These are phyloP conservation scores for Periophthalmus modestus DNA, from an alignment of 2,113 vertebrate genomes.

Conservation along the genomic window DNA sequence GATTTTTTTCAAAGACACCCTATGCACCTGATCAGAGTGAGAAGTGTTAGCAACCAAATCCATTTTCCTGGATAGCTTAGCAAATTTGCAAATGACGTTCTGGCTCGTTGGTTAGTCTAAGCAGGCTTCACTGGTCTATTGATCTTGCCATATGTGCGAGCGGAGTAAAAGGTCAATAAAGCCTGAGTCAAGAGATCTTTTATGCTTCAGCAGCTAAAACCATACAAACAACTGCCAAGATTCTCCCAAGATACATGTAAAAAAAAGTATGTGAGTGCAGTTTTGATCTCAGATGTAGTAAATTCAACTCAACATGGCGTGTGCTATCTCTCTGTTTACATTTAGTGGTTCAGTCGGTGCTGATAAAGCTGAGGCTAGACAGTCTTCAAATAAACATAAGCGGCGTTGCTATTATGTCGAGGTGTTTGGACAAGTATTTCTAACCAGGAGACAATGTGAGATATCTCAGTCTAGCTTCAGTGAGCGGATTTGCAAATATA, in stretches of 20 bases:
- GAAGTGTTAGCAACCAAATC: background rate
- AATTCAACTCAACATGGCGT: conserved; percentile 10
- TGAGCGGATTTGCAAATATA: conserved; percentile 39
- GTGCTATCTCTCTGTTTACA: conserved; percentile 27
- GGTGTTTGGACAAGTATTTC: conserved; percentile 25
- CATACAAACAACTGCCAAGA: background rate
- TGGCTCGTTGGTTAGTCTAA: conserved; percentile 1
- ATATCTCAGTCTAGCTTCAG: conserved; percentile 11
- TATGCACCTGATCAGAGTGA: background rate
- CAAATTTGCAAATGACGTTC: conserved; percentile 19
- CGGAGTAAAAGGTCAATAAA: conserved; percentile 46
- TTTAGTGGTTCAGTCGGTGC: conserved; percentile 6
- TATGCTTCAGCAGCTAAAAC: conserved; percentile 8
- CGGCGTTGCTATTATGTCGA: conserved; percentile 20
- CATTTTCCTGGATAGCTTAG: background rate
- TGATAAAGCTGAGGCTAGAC: conserved; percentile 23
- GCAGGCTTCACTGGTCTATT: conserved; percentile 27
- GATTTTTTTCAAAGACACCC: too few species aligned
- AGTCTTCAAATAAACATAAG: conserved; percentile 29
- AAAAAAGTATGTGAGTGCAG: background rate
- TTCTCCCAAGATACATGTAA: conserved; percentile 6
- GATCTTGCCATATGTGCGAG: conserved; percentile 50
- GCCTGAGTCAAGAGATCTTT: conserved; percentile 31
- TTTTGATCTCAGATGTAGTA: conserved; percentile 3
- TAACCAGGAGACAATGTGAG: conserved; percentile 13